A percentile compares a stretch with the other conserved stretches of the same genome.
These are phyloP conservation scores for Nebria salina DNA, from an alignment of 2,888 invertebrate species.

Conservation along the genomic window DNA sequence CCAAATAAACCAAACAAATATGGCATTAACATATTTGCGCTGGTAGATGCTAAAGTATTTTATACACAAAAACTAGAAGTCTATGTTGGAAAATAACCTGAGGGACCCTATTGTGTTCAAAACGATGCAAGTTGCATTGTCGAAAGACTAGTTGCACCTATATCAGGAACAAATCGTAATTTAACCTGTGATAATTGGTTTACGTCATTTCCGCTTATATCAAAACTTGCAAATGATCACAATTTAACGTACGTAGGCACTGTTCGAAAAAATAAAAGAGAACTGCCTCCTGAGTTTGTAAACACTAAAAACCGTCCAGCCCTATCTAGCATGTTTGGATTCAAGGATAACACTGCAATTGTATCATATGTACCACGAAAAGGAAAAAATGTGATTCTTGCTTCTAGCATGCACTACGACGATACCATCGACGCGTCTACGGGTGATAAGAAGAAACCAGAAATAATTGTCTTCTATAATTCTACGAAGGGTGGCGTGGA, in stretches of 20 bases:
- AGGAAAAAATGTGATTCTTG: constrained; percentile 44
- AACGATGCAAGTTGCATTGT: constrained; percentile 37
- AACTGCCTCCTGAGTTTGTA: background rate
- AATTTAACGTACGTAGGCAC: constrained; percentile 5
- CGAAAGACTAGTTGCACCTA: constrained; percentile 37
- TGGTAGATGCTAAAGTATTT: constrained; percentile 52
- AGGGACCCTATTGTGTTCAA: constrained; percentile 49
- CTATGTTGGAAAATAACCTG: constrained; percentile 52
- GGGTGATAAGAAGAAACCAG: constrained; percentile 47
- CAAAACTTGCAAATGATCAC: background rate
- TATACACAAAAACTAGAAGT: constrained; percentile 53
- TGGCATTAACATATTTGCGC: constrained; percentile 53
- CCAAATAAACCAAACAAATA: constrained; percentile 55
- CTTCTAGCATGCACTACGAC: constrained; percentile 45
- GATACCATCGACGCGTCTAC: constrained; percentile 46
- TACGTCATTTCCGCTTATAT: background rate
- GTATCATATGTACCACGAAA: constrained; percentile 48
- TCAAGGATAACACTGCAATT: constrained; percentile 7
- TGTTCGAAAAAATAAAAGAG: constrained; percentile 3
- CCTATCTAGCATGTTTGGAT: background rate
- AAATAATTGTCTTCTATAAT: constrained; percentile 47
- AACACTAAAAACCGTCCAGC: background rate
- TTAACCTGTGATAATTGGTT: constrained; percentile 18
- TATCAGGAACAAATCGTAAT: constrained; percentile 27
- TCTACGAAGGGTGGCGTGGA: constrained; percentile 48